phyloP scores from a whole-genome alignment of 2,113 vertebrate species.

The Cheirogaleus medius region DNA sequence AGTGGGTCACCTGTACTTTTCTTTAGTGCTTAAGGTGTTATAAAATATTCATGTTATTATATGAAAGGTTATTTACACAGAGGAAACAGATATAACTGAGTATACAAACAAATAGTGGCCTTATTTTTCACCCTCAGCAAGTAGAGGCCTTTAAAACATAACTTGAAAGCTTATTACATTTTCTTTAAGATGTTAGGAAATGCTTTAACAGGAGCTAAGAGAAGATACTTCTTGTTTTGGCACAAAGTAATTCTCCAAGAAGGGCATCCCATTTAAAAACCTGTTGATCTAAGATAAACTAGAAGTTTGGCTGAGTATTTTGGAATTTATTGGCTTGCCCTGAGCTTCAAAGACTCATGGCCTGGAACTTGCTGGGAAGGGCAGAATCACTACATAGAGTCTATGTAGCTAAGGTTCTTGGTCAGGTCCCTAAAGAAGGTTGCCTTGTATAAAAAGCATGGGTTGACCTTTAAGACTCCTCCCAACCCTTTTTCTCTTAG shows the following conservation, averaged over 20 bases:
- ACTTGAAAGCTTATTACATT: conserved; percentile 79
- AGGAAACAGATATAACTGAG: conserved; percentile 11
- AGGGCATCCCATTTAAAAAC: neutral
- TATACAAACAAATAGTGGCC: conserved; percentile 43
- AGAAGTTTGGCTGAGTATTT: conserved; percentile 8
- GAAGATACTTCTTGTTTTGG: neutral
- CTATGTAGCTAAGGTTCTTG: neutral
- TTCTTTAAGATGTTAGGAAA: conserved; percentile 76
- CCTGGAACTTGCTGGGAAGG: neutral
- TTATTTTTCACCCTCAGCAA: conserved; percentile 60
- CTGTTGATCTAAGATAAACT: neutral
- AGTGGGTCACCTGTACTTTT: neutral
- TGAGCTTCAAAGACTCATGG: neutral
- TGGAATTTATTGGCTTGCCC: neutral
- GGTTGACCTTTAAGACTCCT: neutral
- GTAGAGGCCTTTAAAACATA: conserved; percentile 75
- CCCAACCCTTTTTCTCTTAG: neutral
- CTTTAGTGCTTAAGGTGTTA: conserved; percentile 5
- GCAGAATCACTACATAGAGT: neutral
- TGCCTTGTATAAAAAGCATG: neutral
- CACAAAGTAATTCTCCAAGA: neutral
- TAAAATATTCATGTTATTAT: conserved; percentile 52
- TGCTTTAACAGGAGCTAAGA: neutral
- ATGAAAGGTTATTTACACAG: conserved; percentile 39
- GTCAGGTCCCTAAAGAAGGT: neutral